These are phyloP conservation scores for Syndactyla subalaris DNA, from an alignment of 2,797 vertebrate genomes.

Conservation along the genomic window DNA sequence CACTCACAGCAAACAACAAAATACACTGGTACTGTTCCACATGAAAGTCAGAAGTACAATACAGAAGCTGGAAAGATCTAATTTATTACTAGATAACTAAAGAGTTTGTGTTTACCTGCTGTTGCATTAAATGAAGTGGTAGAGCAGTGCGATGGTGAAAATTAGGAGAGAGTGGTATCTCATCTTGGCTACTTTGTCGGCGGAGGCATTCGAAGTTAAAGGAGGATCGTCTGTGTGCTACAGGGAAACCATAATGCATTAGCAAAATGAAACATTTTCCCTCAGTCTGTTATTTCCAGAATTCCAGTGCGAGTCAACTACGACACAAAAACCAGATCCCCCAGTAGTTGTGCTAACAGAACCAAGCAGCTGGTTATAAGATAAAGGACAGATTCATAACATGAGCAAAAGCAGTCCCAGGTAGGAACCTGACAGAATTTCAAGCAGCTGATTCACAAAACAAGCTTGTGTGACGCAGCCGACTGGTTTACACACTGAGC, in stretches of 20 bases:
- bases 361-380: not conserved
- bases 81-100: not conserved
- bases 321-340: not conserved
- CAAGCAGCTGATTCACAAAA: not conserved
- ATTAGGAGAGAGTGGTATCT: conserved; percentile 84
- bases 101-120: conserved; percentile 84
- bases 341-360: not conserved
- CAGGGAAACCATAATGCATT: conserved; percentile 4
- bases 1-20: not conserved
- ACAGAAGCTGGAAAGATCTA: not conserved
- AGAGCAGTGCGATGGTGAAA: conserved; percentile 92
- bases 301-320: not conserved
- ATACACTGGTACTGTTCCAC: not conserved
- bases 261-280: not conserved
- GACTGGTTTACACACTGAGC: not conserved
- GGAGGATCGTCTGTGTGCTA: conserved; percentile 93
- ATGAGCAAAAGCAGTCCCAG: not conserved
- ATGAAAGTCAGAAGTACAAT: not conserved
- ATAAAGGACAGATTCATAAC: not conserved
- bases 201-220: conserved; percentile 99
- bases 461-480: not conserved
- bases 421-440: not conserved
- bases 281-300: not conserved
- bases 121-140: conserved; percentile 97
- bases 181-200: conserved; percentile 93